phyloP scores from a whole-genome alignment of 2,797 vertebrate genomes.

The Esox lucius region DNA sequence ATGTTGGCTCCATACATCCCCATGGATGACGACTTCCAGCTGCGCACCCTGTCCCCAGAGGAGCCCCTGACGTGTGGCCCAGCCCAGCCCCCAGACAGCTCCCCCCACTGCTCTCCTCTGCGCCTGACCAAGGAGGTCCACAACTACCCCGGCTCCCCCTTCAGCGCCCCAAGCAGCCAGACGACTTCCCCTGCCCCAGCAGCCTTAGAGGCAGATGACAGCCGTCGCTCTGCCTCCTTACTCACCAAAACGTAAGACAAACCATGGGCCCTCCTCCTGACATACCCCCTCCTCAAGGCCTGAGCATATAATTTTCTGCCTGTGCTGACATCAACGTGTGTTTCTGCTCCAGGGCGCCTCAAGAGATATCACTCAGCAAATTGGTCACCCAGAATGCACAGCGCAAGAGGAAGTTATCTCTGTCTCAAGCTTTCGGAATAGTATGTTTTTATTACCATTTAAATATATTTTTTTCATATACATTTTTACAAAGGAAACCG shows the following conservation, averaged over 20 bases:
- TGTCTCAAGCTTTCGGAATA: constrained; percentile 86
- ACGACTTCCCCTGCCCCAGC: constrained; percentile 73
- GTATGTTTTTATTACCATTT: constrained; percentile 66
- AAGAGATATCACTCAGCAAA: constrained; percentile 82
- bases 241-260: constrained; percentile 55
- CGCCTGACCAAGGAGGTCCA: constrained; percentile 64
- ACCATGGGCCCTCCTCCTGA: neutral
- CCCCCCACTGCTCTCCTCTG: constrained; percentile 52
- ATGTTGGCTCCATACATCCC: constrained; percentile 98
- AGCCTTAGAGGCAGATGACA: constrained; percentile 36
- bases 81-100: constrained; percentile 53
- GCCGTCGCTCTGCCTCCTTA: constrained; percentile 26
- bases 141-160: constrained; percentile 71
- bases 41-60: constrained; percentile 83
- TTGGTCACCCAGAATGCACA: constrained; percentile 85
- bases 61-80: constrained; percentile 74
- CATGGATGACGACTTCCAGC: constrained; percentile 98
- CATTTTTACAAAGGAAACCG: neutral
- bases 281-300: neutral
- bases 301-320: neutral
- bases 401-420: constrained; percentile 91
- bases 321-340: neutral
- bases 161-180: constrained; percentile 64
- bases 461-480: neutral
- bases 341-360: constrained; percentile 68